Base-by-base conservation (phyloP, 2,888 invertebrate genomes). In the Hylaea fasciaria region DNA sequence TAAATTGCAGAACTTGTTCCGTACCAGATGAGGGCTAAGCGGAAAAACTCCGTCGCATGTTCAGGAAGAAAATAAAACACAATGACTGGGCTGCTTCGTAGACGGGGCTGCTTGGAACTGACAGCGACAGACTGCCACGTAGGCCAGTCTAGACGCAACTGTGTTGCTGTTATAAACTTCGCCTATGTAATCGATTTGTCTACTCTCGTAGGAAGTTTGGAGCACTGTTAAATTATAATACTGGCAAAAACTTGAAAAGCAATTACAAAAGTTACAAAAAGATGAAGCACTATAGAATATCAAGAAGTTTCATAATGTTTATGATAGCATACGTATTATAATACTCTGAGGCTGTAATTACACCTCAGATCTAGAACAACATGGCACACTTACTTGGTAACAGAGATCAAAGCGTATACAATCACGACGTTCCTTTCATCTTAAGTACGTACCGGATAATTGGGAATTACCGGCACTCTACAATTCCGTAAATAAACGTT, bases 21-120 rank as follows among this genome's bases (percentile, higher is more conserved):
- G 32, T 49, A 17, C 47, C 35, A 57, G 49, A 64, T 58, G 70
- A 65, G 62, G 54, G 50, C 59, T 63, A 69, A 68, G 59, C 63
- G 63, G 54, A 64, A 55, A 62, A 66, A 62, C 57, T 57, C 63
- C 67, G 72, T 72, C 66, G 71, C 62, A 70, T 69, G 70, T 72
- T 64, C 61, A 71, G 71, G 75, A 77, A 77, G 72, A 72, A 81
- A 83, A 80, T 76, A 76, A 77, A 82, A 79, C 71, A 75, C 72
- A 80, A 78, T 70, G 69, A 72, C 70, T n/a, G n/a, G n/a, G n/a
- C n/a, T n/a, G n/a, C n/a, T n/a, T n/a, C n/a, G n/a, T n/a, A n/a
- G n/a, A n/a, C n/a, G n/a, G n/a, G 85, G 82, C 61, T 76, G 78
- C 77, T 87, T 88, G 87, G 76, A 85, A 77, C 83, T 87, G 88